A percentile compares a stretch with the other conserved stretches of the same genome.
These are phyloP conservation scores for Pica pica DNA, from an alignment of 2,113 vertebrate species.

Conservation along the genomic window DNA sequence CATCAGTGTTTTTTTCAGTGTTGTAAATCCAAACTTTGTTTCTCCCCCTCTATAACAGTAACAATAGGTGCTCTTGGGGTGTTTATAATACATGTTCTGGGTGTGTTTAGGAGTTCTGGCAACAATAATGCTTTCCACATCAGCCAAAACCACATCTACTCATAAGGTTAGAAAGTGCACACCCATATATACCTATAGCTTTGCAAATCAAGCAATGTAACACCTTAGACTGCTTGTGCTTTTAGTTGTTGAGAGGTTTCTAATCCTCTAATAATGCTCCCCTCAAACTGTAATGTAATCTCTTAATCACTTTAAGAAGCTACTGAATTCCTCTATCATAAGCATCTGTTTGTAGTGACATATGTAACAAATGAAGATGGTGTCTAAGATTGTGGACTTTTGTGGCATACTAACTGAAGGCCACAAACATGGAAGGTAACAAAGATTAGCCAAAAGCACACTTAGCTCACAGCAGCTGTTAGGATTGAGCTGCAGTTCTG, in stretches of 20 bases:
- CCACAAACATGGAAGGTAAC: not conserved
- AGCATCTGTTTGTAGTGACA: conserved; percentile 14
- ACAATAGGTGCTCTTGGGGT: not conserved
- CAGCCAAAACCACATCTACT: not conserved
- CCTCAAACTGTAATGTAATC: conserved; percentile 20
- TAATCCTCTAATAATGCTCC: conserved; percentile 28
- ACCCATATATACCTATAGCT: not conserved
- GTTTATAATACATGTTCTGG: not conserved
- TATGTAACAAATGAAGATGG: not conserved
- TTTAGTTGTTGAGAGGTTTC: conserved; percentile 8
- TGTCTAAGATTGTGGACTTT: not conserved
- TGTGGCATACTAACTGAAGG: not conserved
- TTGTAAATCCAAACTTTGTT: not conserved
- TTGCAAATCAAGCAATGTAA: not conserved
- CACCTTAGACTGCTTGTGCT: not conserved
- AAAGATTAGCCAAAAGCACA: not conserved
- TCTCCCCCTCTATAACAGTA: not conserved
- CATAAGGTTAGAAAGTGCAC: not conserved
- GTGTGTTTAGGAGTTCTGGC: conserved; percentile 14
- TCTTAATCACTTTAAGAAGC: conserved; percentile 32
- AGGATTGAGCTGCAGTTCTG: not conserved
- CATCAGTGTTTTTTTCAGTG: not conserved
- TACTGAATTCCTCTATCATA: conserved; percentile 10
- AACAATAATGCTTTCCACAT: not conserved
- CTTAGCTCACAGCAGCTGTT: not conserved